These are phyloP conservation scores for Prunella himalayana DNA, from an alignment of 2,113 vertebrate species.

Conservation along the genomic window DNA sequence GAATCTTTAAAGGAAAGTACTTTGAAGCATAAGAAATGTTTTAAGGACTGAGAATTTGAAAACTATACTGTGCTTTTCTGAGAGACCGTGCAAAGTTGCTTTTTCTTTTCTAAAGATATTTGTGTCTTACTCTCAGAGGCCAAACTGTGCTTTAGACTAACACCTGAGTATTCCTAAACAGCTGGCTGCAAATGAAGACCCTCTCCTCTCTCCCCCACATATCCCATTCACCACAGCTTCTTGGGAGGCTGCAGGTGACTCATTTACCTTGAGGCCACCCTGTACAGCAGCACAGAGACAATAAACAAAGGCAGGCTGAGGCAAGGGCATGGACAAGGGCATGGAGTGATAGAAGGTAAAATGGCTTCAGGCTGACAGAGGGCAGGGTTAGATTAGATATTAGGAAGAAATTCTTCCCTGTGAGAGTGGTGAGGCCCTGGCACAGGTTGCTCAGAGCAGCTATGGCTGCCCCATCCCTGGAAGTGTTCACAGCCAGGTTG, in stretches of 20 bases:
- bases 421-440: background rate
- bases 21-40: background rate
- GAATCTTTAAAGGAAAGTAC: background rate
- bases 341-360: background rate
- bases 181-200: background rate
- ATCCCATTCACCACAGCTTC: too few species aligned
- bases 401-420: background rate
- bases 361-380: background rate
- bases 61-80: background rate
- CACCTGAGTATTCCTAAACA: background rate
- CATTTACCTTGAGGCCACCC: background rate
- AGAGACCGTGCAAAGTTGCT: background rate
- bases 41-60: background rate
- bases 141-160: background rate
- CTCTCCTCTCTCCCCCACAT: fast-evolving
- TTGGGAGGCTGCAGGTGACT: background rate
- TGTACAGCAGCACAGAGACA: background rate
- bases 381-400: background rate
- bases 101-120: background rate
- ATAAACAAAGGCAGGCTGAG: background rate
- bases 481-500: background rate
- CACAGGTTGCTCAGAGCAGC: background rate
- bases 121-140: background rate
- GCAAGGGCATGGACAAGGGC: background rate
- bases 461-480: background rate